phyloP scores from a whole-genome alignment of 2,888 invertebrate genomes.

The Andrena flavipes region DNA sequence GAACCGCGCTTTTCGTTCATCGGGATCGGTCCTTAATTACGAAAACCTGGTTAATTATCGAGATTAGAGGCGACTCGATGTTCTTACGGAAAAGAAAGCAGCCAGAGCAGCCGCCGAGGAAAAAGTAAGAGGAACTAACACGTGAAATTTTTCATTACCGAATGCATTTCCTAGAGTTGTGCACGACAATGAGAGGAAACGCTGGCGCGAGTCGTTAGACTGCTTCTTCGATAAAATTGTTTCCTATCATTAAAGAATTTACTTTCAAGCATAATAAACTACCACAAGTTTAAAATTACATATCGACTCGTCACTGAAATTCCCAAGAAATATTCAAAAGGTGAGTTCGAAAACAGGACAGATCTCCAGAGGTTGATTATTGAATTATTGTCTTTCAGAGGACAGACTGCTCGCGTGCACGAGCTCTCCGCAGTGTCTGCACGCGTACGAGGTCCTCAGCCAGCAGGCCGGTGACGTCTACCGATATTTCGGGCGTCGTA shows the following conservation, averaged over 20 bases:
- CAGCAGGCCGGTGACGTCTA: conserved; percentile 71
- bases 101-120: conserved; percentile 20
- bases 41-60: conserved; percentile 35
- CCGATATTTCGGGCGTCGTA: conserved; percentile 60
- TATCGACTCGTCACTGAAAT: no score
- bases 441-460: conserved; percentile 68
- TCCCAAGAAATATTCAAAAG: not conserved
- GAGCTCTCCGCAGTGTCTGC: conserved; percentile 43
- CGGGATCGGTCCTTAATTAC: conserved; percentile 20
- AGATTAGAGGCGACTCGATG: conserved; percentile 17
- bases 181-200: conserved; percentile 48
- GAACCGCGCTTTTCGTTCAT: not conserved
- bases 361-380: conserved; percentile 38
- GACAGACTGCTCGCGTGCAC: conserved; percentile 52
- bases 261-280: not conserved
- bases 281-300: no score
- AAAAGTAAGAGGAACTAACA: conserved; percentile 63
- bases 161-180: conserved; percentile 46
- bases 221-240: conserved; percentile 11
- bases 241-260: not conserved
- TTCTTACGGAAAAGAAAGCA: conserved; percentile 67
- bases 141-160: conserved; percentile 52
- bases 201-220: conserved; percentile 49
- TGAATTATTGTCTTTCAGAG: conserved; percentile 60
- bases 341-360: no score